Evolutionary conservation across 2,797 vertebrate genomes (phyloP).

Genomic region (Fratercula arctica): DNA sequence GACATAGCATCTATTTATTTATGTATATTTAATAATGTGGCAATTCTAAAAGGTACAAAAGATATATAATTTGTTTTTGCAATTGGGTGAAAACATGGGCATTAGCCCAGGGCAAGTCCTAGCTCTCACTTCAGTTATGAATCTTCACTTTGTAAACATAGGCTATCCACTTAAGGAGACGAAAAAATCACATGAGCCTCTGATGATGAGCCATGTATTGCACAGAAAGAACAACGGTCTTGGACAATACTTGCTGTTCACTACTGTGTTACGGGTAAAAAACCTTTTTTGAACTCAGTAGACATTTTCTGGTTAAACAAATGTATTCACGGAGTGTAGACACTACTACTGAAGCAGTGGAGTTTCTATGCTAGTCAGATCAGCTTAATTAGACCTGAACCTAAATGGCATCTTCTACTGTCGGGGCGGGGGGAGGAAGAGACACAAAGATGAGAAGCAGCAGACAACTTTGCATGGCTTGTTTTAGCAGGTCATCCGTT

Average conservation of each 20-base stretch:
- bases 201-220: neutral
- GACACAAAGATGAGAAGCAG: neutral
- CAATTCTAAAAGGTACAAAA: neutral
- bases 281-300: neutral
- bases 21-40: neutral
- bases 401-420: neutral
- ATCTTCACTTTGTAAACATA: neutral
- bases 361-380: neutral
- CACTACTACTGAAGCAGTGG: neutral
- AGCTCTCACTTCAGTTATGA: neutral
- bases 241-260: neutral
- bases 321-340: neutral
- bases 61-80: neutral
- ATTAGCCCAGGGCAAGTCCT: neutral
- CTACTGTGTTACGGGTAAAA: neutral
- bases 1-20: neutral
- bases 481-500: neutral
- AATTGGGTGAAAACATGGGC: neutral
- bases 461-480: neutral
- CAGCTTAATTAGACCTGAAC: neutral
- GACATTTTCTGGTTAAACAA: neutral
- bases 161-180: neutral
- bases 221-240: neutral
- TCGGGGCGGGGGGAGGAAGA: neutral
- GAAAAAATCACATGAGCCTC: neutral